phyloP scores from a whole-genome alignment of 2,797 vertebrate genomes.

The Psittacula echo region DNA sequence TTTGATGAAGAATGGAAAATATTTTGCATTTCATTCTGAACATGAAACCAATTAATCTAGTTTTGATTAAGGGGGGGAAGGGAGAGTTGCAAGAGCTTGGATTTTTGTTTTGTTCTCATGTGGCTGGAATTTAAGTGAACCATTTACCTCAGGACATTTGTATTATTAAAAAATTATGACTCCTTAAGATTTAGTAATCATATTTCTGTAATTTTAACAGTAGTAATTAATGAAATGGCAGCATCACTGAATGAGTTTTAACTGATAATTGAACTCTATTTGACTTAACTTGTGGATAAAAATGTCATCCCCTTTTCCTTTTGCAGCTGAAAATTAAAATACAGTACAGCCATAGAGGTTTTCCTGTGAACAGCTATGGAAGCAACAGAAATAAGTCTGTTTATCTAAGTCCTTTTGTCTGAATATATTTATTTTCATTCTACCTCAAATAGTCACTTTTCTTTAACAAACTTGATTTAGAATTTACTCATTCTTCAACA shows the following conservation, averaged over 20 bases:
- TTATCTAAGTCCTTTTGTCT: background rate
- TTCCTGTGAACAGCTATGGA: background rate
- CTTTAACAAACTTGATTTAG: background rate
- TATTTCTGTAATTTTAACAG: background rate
- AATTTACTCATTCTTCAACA: background rate
- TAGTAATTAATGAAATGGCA: background rate
- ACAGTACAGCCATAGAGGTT: background rate
- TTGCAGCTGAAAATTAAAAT: background rate
- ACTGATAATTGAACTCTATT: background rate
- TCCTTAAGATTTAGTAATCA: background rate
- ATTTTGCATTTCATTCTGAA: background rate
- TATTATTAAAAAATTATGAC: background rate
- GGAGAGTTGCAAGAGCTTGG: background rate
- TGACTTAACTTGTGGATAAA: background rate
- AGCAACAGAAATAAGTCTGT: background rate
- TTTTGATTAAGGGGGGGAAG: background rate
- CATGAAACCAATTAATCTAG: background rate
- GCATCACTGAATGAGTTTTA: background rate
- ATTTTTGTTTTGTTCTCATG: background rate
- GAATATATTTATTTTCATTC: background rate
- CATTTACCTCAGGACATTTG: background rate
- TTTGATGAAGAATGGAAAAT: background rate
- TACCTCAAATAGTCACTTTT: background rate
- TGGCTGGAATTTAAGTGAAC: background rate
- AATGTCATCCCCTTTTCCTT: background rate